Evolutionary conservation across 2,888 invertebrate genomes (phyloP).

Genomic region (Scrobipalpa atriplicella): DNA sequence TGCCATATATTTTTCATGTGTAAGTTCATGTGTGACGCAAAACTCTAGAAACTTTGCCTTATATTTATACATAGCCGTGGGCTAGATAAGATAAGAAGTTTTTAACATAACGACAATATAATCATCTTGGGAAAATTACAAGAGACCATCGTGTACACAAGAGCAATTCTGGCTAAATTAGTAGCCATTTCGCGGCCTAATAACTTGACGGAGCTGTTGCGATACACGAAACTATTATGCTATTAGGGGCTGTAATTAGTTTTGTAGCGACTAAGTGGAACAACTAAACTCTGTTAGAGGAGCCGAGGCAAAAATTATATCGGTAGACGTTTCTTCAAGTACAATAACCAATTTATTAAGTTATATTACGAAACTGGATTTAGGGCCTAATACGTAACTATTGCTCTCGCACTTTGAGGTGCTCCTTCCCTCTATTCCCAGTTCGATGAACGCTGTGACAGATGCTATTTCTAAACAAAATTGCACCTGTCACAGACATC

Average conservation of each 20-base stretch:
- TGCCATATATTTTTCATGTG: too few species aligned
- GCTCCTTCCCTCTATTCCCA: too few species aligned
- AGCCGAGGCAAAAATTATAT: slow-evolving; percentile 3
- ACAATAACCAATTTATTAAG: too few species aligned
- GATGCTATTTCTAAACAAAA: too few species aligned
- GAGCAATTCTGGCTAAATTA: slow-evolving; percentile 11
- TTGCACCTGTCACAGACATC: too few species aligned
- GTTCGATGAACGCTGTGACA: too few species aligned
- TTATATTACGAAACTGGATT: too few species aligned
- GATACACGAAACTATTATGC: slow-evolving; percentile 9
- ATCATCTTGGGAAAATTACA: slow-evolving; percentile 26
- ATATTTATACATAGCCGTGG: too few species aligned
- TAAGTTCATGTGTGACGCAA: too few species aligned
- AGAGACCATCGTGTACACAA: slow-evolving; percentile 26
- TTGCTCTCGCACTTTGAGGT: too few species aligned
- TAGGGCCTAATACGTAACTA: too few species aligned
- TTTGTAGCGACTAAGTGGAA: slow-evolving; percentile 2
- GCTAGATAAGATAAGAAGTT: not conserved
- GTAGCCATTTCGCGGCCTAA: slow-evolving; percentile 6
- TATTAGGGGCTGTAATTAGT: slow-evolving; percentile 6
- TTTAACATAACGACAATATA: not conserved
- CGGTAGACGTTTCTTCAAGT: not conserved
- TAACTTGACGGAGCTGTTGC: slow-evolving; percentile 1
- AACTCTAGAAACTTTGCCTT: too few species aligned
- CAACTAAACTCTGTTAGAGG: not conserved